These are phyloP conservation scores for Andricus quercusramuli DNA, from an alignment of 2,888 invertebrate genomes.

Conservation along the genomic window DNA sequence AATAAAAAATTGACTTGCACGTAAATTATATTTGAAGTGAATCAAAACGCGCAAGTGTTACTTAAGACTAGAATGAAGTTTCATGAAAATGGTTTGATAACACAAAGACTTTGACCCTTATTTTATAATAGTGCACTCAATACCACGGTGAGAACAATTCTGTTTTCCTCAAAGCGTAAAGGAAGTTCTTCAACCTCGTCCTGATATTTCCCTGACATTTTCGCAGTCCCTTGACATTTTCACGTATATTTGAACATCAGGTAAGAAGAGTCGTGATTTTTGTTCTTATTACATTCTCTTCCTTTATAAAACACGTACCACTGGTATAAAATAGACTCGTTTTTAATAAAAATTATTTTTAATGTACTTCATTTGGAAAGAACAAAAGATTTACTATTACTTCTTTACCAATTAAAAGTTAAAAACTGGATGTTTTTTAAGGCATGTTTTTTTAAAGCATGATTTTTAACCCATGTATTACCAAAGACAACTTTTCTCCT, in stretches of 20 bases:
- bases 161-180: slow-evolving; percentile 18
- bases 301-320: background rate
- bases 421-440: background rate
- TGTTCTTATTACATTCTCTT: background rate
- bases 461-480: too few relatives aligned
- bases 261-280: slow-evolving; percentile 12
- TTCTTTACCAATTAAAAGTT: too few relatives aligned
- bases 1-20: background rate
- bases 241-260: slow-evolving; percentile 5
- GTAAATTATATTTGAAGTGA: background rate
- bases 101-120: background rate
- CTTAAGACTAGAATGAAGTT: background rate
- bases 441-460: too few relatives aligned
- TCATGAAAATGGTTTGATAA: slow-evolving; percentile 2
- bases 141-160: background rate
- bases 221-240: slow-evolving; percentile 31
- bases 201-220: slow-evolving; percentile 30
- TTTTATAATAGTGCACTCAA: slow-evolving; percentile 26
- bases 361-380: background rate
- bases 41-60: background rate
- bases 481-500: too few relatives aligned
- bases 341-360: background rate
- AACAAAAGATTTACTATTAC: background rate
- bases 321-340: background rate
- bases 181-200: slow-evolving; percentile 20